These are phyloP conservation scores for Belonocnema kinseyi DNA, from an alignment of 1,140 invertebrate species.

Conservation along the genomic window DNA sequence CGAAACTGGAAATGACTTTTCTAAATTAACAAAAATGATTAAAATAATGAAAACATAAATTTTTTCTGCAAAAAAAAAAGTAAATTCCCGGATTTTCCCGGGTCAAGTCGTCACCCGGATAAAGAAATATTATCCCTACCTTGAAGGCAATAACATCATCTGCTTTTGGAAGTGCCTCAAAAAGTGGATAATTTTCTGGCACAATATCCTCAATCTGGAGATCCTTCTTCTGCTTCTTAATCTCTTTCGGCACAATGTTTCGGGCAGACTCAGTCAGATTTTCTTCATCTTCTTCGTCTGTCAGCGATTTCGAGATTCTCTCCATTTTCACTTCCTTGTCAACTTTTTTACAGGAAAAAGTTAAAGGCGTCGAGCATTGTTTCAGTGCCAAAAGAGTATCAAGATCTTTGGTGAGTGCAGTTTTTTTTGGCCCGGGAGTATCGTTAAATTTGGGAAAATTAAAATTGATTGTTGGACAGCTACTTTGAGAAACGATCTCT, in stretches of 20 bases:
- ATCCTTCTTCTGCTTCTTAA: not conserved
- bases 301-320: not conserved
- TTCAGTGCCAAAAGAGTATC: constrained; percentile 54
- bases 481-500: constrained; percentile 26
- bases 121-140: constrained; percentile 39
- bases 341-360: constrained; percentile 50
- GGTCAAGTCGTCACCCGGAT: too few relatives aligned
- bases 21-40: too few relatives aligned
- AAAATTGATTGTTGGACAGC: not conserved
- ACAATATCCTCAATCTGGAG: constrained; percentile 24
- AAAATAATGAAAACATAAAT: too few relatives aligned
- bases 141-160: constrained; percentile 59
- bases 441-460: constrained; percentile 34
- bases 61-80: too few relatives aligned
- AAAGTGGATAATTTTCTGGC: constrained; percentile 26
- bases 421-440: constrained; percentile 32
- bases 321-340: not conserved
- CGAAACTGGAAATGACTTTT: too few relatives aligned
- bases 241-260: not conserved
- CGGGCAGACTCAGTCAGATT: not conserved
- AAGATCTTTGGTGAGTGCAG: constrained; percentile 37
- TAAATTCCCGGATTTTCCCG: too few relatives aligned
- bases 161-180: not conserved
- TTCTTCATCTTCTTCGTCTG: not conserved
- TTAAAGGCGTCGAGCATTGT: constrained; percentile 56